A percentile compares a stretch with the other conserved stretches of the same genome.
phyloP scores from a whole-genome alignment of 2,888 invertebrate genomes.

The Eupithecia dodoneata region DNA sequence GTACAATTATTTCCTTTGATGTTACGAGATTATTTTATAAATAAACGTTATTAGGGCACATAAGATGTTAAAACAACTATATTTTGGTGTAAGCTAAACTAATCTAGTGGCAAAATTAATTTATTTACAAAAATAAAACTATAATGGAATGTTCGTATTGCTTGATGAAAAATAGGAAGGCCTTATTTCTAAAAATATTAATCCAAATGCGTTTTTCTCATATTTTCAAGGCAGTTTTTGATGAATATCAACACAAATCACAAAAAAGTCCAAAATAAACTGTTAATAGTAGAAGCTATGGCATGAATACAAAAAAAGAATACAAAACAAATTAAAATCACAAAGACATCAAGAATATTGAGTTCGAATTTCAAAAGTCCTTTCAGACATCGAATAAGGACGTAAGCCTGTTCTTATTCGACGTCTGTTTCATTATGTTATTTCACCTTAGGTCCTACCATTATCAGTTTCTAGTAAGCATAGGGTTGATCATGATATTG shows the following conservation, averaged over 20 bases:
- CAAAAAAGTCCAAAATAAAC: neutral
- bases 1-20: conserved; percentile 43
- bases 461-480: conserved; percentile 83
- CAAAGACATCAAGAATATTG: neutral
- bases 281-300: neutral
- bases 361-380: conserved; percentile 1
- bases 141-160: conserved; percentile 47
- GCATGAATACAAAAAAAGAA: neutral
- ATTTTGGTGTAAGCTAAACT: conserved; percentile 82
- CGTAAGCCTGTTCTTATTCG: neutral
- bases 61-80: conserved; percentile 60
- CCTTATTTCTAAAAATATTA: conserved; percentile 37
- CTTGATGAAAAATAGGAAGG: conserved; percentile 17
- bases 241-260: neutral
- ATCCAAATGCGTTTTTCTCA: conserved; percentile 46
- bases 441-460: neutral
- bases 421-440: neutral
- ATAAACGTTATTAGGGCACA: conserved; percentile 58
- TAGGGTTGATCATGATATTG: conserved; percentile 98
- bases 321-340: neutral
- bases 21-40: conserved; percentile 54
- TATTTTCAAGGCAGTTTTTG: neutral
- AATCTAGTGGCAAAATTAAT: conserved; percentile 76
- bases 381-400: neutral
- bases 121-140: conserved; percentile 47